Conservation (phyloP, 1,140 invertebrate species). For the Aphis craccivora region DNA sequence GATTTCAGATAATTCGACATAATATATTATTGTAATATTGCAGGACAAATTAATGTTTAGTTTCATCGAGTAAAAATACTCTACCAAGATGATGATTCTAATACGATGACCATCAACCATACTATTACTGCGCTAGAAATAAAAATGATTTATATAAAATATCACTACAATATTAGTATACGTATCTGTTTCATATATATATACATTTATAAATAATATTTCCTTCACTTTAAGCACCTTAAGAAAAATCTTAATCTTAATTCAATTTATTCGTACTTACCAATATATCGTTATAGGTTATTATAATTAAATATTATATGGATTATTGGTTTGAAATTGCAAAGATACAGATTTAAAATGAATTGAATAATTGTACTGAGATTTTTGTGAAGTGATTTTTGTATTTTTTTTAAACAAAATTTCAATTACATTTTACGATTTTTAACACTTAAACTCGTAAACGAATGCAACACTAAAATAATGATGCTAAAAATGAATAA, state of each 20-base stretch:
- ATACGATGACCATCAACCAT: background rate
- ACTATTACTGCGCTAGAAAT: no score
- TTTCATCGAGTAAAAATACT: background rate
- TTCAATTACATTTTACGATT: background rate
- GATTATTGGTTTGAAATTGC: background rate
- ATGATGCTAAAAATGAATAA: background rate
- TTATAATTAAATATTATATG: background rate
- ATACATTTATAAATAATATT: no score
- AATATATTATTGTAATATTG: background rate
- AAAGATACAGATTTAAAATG: background rate
- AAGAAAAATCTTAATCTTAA: no score
- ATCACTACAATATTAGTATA: no score
- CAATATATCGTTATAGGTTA: no score
- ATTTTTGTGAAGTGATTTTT: background rate
- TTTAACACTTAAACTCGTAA: background rate
- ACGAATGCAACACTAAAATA: background rate
- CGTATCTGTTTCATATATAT: no score
- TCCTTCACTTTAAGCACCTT: no score
- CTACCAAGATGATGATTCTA: no score
- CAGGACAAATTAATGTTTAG: background rate
- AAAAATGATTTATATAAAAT: no score
- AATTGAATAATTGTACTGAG: background rate
- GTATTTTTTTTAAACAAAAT: no score
- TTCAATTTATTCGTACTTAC: no score
- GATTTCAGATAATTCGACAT: background rate